Conservation (phyloP, 1,140 invertebrate species). For the Brevipalpus yothersi region DNA sequence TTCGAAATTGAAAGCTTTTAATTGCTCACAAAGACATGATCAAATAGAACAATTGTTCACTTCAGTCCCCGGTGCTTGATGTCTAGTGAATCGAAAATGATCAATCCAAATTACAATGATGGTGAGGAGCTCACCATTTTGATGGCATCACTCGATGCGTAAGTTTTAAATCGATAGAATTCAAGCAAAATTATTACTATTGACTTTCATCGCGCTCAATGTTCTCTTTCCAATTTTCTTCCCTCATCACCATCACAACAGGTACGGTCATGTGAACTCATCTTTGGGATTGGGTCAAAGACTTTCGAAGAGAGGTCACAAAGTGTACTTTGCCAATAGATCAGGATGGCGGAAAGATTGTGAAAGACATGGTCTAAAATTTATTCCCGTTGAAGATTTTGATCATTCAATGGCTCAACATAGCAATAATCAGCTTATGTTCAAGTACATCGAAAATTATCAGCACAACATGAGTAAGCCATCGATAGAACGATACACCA, state of each 20-base stretch:
- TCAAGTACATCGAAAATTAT: background rate
- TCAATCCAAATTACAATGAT: too few relatives aligned
- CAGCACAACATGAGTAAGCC: background rate
- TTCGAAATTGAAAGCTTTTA: too few relatives aligned
- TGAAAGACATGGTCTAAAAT: background rate
- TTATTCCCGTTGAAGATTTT: background rate
- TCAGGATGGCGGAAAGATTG: background rate
- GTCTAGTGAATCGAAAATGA: too few relatives aligned
- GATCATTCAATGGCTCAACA: background rate
- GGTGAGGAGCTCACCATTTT: too few relatives aligned
- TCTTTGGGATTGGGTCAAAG: constrained; percentile 2
- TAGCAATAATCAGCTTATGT: background rate
- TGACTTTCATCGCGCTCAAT: background rate
- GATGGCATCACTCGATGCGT: too few relatives aligned
- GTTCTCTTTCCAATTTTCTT: background rate
- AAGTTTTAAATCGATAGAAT: too few relatives aligned
- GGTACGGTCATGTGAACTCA: constrained; percentile 4
- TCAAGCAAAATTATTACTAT: background rate
- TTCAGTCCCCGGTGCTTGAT: too few relatives aligned
- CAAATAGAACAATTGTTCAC: too few relatives aligned
- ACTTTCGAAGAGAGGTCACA: constrained; percentile 3
- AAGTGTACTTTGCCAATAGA: constrained; percentile 3
- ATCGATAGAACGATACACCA: background rate
- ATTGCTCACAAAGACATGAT: too few relatives aligned
- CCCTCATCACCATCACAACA: background rate